Base-by-base conservation (phyloP, 2,888 invertebrate species). In the Drosophila barbarae region DNA sequence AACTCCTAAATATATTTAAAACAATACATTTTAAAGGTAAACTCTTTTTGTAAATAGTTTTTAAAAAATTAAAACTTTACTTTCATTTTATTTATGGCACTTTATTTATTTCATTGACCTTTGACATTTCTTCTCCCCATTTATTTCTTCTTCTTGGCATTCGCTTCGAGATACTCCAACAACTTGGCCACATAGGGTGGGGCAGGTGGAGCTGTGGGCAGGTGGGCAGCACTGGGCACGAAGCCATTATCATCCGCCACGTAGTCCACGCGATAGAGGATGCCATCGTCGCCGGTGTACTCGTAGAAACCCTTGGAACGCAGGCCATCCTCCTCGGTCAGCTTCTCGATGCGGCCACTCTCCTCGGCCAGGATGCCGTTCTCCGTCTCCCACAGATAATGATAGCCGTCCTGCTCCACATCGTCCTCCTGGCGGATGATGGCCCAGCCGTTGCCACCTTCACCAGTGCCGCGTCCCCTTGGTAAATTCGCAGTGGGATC, bases 101-200 rank as follows among this genome's bases (percentile, higher is more conserved):
- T 42, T 38, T 44, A 53, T 67, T 53, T 18, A 41, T 15, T 18
- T 32, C 15, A 42, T 34, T 10, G 49, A 49, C 12, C 9, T 23
- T 7, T 10, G n/a, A 46, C 23, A 23, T 12, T 49, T 36, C 1
- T 1, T 21, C n/a, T 12, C 1, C 7, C n/a, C 6, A 54, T 10
- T 58, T 51, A 60, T 23, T 68, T 68, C 60, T 60, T 68, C 9
- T 4, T 50, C 23, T 53, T 28, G 15, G 67, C 68, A 51, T 68
- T 68, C 3, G 83, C 84, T n/a, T 92, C 93, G 64, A 93, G 90
- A 87, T 91, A 93, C 10, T 91, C 92, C 54, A 94, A 87, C 26
- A 93, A 90, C 60, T 91, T 92, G 74, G 92, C 91, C 77, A 94
- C 93, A 35, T 91, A 92, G 9, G 93, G 93, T 4, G 93, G 94